These are phyloP conservation scores for Melanotaenia pygmaea DNA, from an alignment of 2,797 vertebrate genomes.

Conservation along the genomic window DNA sequence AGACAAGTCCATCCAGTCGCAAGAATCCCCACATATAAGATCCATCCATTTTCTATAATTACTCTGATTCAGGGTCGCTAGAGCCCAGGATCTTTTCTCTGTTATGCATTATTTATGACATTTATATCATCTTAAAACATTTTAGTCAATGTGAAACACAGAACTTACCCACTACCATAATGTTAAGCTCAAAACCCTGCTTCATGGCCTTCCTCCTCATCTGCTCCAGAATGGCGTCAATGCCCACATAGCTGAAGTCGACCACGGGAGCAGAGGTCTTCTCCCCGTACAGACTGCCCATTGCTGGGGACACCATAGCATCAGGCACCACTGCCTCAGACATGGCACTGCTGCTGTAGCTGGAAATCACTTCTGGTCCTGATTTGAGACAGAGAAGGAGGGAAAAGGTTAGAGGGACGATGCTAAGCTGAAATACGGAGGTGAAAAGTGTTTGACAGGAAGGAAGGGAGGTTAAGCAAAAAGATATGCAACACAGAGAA, in stretches of 20 bases:
- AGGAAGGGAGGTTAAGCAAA: background rate
- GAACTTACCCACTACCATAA: constrained; percentile 97
- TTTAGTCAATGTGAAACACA: background rate
- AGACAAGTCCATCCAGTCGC: background rate
- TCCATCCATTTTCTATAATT: background rate
- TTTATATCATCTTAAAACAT: background rate
- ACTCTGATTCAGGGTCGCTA: background rate
- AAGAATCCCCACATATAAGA: background rate
- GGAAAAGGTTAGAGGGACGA: background rate
- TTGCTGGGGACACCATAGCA: constrained; percentile 74
- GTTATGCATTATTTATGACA: background rate
- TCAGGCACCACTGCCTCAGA: constrained; percentile 83
- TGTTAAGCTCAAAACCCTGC: constrained; percentile 97
- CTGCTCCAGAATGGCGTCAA: constrained; percentile 97
- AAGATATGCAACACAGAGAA: background rate
- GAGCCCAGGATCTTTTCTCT: background rate
- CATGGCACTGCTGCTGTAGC: constrained; percentile 86
- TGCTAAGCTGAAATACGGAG: background rate
- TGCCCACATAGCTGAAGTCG: constrained; percentile 96
- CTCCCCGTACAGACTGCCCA: constrained; percentile 79
- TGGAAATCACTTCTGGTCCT: constrained; percentile 81
- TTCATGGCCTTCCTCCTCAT: constrained; percentile 99
- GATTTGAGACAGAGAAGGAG: constrained; percentile 11
- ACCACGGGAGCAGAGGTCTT: constrained; percentile 68
- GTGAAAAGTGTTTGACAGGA: background rate